Evolutionary conservation across 2,797 vertebrate species (phyloP), one percentile per base, ranked within the genome.

Genomic region (Artibeus jamaicensis): DNA sequence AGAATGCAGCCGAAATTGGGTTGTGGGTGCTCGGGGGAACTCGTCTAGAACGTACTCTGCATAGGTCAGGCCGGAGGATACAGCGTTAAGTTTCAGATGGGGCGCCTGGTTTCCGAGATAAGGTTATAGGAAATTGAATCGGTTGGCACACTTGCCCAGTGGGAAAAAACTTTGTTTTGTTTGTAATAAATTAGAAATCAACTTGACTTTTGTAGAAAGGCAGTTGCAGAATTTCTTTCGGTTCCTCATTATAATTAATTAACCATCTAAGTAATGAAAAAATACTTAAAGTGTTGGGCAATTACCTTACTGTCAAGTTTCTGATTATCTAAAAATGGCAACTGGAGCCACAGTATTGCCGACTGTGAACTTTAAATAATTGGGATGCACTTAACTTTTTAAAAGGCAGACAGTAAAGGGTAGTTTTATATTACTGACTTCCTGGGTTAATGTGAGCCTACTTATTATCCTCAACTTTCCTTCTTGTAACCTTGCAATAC

Each of bases 1-100:
- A 90, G 70, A 86, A 55, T 70, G 29, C 68, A 34, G 93, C 95
- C 89, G 88, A 90, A 92, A 96, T 97, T 88, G 92, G 96, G 73
- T 93, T 92, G 87, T 77, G 22, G 84, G 67, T 74, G 73, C 77
- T 6, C 59, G 11, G 73, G 59, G 78, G 81, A 71, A 67, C 82
- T 89, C 76, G 55, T 86, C 24, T 46, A 93, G 85, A 92, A 81
- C 9, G 85, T 84, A 15, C 46, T 73, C 42, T 26, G 55, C 74
- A 29, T 55, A 22, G 91, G 24, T 71, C 71, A 50, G 91, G 34
- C 44, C 21, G 16, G 32, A 62, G 95, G 77, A 39, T 55, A 71
- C 37, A 50, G 93, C 77, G 5, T 91, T 68, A 53, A 57, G 57
- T 89, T 91, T 94, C 89, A 42, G n/a, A 32, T 73, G 73, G 77